Evolutionary conservation across 1,140 invertebrate species (phyloP), one percentile per base, ranked within the genome.

Genomic region (Schlechtendalia chinensis): DNA sequence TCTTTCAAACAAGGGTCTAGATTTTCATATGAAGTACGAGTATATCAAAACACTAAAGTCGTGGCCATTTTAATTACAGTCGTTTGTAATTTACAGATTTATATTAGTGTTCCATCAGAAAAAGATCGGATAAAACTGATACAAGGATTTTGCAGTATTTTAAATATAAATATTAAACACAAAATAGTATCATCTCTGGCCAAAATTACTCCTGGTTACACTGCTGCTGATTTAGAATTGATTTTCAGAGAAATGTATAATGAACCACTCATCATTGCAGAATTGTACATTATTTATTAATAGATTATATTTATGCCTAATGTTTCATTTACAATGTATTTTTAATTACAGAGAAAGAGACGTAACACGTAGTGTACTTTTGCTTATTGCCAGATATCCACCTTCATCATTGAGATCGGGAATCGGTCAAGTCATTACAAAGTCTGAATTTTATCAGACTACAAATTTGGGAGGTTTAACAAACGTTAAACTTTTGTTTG

Each of bases 31-130:
- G 86, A 87, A 74, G 83, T 84, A 75, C 27, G 65, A 19, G 54
- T 10, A 67, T 1, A 14, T 4, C 19, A 45, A n/a, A 22, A 22
- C 17, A 56, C 32, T 29, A 5, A 1, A 71, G 11, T 16, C 6
- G 39, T 50, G 22, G 10, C 59, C 17, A 27, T 58, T 47, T 71
- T n/a, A 19, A 27, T 32, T 56, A 47, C 19, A 54, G 22, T 29
- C 24, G 17, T 39, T 53, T 80, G 11, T 63, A 77, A 12, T 75
- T 86, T 90, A 53, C 89, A 93, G 84, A 91, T 93, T 82, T 85
- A 87, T 75, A 90, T 94, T 81, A 90, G 91, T 82, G 85, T 91
- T 45, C 92, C 92, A 8, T 92, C 88, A n/a, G 83, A 91, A 80
- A 82, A 83, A 19, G 91, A 93, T 83, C 84, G 91, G 61, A 82